Percentiles rank a stretch among this genome's conserved stretches.
These are phyloP conservation scores for Tauraco erythrolophus DNA, from an alignment of 2,113 vertebrate species.

Conservation along the genomic window DNA sequence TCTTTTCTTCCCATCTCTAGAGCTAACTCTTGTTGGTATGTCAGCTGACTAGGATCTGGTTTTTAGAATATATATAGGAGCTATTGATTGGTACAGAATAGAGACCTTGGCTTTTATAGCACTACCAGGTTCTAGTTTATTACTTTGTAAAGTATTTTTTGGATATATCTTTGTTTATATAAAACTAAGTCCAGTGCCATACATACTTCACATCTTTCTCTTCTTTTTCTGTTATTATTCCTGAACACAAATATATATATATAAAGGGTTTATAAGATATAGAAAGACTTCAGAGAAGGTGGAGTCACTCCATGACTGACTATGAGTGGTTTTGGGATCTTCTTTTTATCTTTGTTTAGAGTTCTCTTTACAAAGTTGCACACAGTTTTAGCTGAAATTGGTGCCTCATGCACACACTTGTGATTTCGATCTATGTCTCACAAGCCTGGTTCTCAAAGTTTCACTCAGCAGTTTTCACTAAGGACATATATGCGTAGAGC, in stretches of 20 bases:
- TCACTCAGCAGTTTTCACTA: not conserved
- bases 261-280: not conserved
- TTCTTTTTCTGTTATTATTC: not conserved
- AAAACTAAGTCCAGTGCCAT: not conserved
- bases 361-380: not conserved
- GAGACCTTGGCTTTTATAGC: not conserved
- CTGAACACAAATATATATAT: not conserved
- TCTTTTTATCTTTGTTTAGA: not conserved
- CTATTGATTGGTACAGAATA: not conserved
- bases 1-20: constrained; percentile 1
- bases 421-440: not conserved
- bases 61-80: not conserved
- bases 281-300: not conserved
- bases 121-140: not conserved
- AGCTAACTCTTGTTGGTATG: constrained; percentile 4
- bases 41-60: constrained; percentile 1
- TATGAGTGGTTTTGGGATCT: not conserved
- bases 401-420: not conserved
- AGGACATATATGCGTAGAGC: not conserved
- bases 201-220: not conserved
- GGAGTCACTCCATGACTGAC: not conserved
- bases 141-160: not conserved
- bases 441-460: not conserved
- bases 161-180: not conserved
- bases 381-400: not conserved